Conservation (phyloP, 2,888 invertebrate genomes). For the Gymnocheta viridis region DNA sequence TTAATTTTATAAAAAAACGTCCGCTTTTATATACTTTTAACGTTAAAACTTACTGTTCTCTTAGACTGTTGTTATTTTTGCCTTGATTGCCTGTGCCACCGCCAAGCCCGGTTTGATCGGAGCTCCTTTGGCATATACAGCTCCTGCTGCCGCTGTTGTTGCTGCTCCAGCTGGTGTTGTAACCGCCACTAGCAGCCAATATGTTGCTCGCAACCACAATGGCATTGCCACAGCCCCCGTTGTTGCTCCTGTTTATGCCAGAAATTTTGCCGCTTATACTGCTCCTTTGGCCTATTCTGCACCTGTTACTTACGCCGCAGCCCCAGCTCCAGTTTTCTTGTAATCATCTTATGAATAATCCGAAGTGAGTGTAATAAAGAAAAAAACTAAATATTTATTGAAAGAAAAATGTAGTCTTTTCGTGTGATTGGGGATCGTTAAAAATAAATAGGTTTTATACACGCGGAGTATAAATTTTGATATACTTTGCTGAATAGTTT, state of each 20-base stretch:
- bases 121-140: slow-evolving; percentile 7
- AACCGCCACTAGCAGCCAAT: slow-evolving; percentile 59
- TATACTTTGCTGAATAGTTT: no score
- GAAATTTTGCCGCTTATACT: not conserved
- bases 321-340: no score
- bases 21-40: not conserved
- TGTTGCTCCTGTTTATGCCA: slow-evolving; percentile 62
- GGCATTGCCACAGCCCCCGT: slow-evolving; percentile 62
- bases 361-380: no score
- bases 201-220: slow-evolving; percentile 66
- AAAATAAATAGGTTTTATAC: no score
- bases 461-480: no score
- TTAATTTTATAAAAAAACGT: not conserved
- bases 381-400: no score
- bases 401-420: no score
- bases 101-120: not conserved
- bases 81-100: slow-evolving; percentile 49
- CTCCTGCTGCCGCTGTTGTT: no score
- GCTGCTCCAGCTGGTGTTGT: slow-evolving; percentile 65
- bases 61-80: slow-evolving; percentile 42
- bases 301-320: no score
- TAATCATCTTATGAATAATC: no score
- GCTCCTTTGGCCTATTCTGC: slow-evolving; percentile 62
- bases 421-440: no score
- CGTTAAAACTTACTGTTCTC: no score